Conservation (phyloP, 2,113 vertebrate genomes). For the Oryzias javanicus region DNA sequence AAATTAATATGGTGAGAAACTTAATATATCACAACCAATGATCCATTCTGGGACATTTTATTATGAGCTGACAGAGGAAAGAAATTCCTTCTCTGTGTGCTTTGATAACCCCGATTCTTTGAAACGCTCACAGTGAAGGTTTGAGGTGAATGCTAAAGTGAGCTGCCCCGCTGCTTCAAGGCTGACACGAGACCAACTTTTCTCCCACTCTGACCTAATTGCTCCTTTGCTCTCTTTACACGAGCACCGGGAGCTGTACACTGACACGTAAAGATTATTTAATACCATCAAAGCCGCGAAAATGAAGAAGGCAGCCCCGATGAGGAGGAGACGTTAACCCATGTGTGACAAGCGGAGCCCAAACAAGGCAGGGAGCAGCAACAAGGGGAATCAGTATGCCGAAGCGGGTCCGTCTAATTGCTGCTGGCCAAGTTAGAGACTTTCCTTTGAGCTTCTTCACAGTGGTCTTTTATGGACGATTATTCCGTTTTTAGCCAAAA, state of each 20-base stretch:
- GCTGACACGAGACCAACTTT: constrained; percentile 63
- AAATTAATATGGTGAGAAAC: constrained; percentile 64
- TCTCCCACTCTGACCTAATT: constrained; percentile 74
- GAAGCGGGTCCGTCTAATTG: constrained; percentile 40
- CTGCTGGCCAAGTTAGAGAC: constrained; percentile 37
- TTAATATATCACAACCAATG: constrained; percentile 66
- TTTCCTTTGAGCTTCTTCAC: no score
- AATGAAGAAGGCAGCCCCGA: constrained; percentile 48
- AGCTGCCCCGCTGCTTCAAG: constrained; percentile 67
- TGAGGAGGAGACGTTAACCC: constrained; percentile 42
- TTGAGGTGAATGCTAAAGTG: constrained; percentile 55
- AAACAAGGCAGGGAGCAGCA: constrained; percentile 18
- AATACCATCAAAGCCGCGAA: constrained; percentile 80
- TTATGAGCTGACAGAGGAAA: constrained; percentile 48
- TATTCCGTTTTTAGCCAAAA: no score
- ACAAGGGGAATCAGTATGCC: constrained; percentile 59
- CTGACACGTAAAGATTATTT: constrained; percentile 80
- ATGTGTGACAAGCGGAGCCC: constrained; percentile 13
- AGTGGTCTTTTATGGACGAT: no score
- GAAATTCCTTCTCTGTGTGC: constrained; percentile 42
- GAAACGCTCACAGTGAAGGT: constrained; percentile 45
- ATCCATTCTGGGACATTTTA: constrained; percentile 65
- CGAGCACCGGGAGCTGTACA: constrained; percentile 69
- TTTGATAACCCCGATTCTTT: constrained; percentile 61
- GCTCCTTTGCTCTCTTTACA: constrained; percentile 59